Conservation (phyloP, 2,888 invertebrate species). For the Netelia fuscicornis region DNA sequence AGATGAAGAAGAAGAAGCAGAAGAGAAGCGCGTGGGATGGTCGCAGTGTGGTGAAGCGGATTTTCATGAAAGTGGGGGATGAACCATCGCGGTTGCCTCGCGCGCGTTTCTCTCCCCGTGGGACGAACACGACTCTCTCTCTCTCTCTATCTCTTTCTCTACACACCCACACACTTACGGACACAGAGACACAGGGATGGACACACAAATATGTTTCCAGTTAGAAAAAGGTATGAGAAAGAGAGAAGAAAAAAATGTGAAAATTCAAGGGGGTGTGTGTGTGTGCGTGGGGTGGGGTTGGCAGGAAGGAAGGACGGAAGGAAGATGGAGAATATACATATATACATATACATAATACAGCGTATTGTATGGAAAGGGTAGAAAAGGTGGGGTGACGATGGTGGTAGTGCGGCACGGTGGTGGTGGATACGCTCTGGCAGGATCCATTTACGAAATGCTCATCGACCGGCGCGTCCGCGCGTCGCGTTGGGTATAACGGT, state of each 20-base stretch:
- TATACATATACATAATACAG: neutral
- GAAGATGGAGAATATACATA: slow-evolving; percentile 51
- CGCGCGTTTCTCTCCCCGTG: slow-evolving; percentile 52
- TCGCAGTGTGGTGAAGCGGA: slow-evolving; percentile 58
- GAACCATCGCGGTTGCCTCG: slow-evolving; percentile 68
- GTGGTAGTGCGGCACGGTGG: slow-evolving; percentile 42
- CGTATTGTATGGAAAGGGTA: slow-evolving; percentile 38
- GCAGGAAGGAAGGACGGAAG: slow-evolving; percentile 66
- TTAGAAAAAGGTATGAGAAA: slow-evolving; percentile 61
- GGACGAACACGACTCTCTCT: slow-evolving; percentile 40
- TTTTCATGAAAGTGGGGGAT: slow-evolving; percentile 61
- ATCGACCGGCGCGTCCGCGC: slow-evolving; percentile 77
- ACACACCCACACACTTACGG: slow-evolving; percentile 31
- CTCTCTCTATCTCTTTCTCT: slow-evolving; percentile 38
- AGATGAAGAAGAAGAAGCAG: slow-evolving; percentile 41
- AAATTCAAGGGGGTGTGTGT: slow-evolving; percentile 44
- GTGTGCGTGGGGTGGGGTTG: slow-evolving; percentile 44
- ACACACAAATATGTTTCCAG: slow-evolving; percentile 7
- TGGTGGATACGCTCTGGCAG: slow-evolving; percentile 59
- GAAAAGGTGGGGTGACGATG: slow-evolving; percentile 48
- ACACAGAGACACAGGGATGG: neutral
- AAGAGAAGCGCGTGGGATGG: slow-evolving; percentile 44
- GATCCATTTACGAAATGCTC: slow-evolving; percentile 84
- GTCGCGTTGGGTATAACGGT: slow-evolving; percentile 63
- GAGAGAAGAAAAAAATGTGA: slow-evolving; percentile 57